Percentiles rank a stretch among this genome's conserved stretches.
phyloP scores from a whole-genome alignment of 1,140 invertebrate genomes.

The Pseudomyrmex sp. region DNA sequence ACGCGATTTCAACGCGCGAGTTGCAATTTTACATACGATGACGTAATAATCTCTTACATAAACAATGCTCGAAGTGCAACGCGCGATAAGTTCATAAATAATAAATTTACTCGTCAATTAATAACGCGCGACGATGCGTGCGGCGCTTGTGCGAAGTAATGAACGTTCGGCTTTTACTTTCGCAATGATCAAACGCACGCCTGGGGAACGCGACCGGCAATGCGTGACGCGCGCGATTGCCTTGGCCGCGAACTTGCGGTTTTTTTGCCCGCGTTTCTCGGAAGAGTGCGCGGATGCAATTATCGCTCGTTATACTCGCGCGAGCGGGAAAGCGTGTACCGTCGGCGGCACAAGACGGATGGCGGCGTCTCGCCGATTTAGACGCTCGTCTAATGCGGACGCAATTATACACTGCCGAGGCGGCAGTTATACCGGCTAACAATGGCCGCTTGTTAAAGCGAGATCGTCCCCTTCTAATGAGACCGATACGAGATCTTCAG shows the following conservation, averaged over 20 bases:
- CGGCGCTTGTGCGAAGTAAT: neutral
- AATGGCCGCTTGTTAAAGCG: conserved; percentile 35
- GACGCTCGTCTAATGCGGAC: conserved; percentile 32
- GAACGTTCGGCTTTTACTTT: neutral
- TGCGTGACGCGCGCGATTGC: conserved; percentile 18
- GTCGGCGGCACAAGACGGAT: neutral
- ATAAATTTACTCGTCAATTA: too few relatives aligned
- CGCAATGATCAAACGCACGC: neutral
- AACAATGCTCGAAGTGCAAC: too few relatives aligned
- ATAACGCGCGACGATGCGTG: too few relatives aligned
- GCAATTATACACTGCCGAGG: conserved; percentile 21
- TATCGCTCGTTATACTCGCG: conserved; percentile 1
- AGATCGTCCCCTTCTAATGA: conserved; percentile 24
- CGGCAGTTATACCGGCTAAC: conserved; percentile 16
- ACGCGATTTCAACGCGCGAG: too few relatives aligned
- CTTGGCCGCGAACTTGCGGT: conserved; percentile 59
- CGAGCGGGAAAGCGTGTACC: neutral
- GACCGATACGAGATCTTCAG: neutral
- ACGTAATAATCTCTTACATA: too few relatives aligned
- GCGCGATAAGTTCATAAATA: too few relatives aligned
- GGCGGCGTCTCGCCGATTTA: conserved; percentile 15
- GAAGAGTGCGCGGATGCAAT: conserved; percentile 14
- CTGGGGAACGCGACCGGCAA: neutral
- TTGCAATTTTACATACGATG: too few relatives aligned
- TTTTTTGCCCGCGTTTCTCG: conserved; percentile 3